These are phyloP conservation scores for Tupiocoris notatus DNA, from an alignment of 2,888 invertebrate genomes.

Conservation along the genomic window DNA sequence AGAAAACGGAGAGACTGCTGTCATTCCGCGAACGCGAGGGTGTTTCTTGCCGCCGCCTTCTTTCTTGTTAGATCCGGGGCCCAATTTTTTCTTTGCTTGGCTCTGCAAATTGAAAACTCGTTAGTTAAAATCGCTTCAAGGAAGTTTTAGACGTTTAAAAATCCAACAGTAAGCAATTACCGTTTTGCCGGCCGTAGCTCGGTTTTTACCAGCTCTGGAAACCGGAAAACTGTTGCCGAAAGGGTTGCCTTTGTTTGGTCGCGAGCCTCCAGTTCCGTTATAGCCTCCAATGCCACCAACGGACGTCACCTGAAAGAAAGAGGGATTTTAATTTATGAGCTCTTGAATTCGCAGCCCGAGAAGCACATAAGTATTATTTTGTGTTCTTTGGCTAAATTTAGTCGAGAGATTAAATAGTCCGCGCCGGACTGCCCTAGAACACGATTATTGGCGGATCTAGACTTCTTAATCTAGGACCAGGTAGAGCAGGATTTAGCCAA, in stretches of 20 bases:
- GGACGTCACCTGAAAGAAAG: conserved; percentile 10
- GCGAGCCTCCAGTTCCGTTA: background rate
- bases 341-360: too few relatives aligned
- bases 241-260: background rate
- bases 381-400: too few relatives aligned
- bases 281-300: conserved; percentile 17
- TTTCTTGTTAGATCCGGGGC: background rate
- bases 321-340: background rate
- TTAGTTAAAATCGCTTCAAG: too few relatives aligned
- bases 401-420: too few relatives aligned
- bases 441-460: too few relatives aligned
- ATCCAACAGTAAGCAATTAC: too few relatives aligned
- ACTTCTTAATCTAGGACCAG: too few relatives aligned
- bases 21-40: conserved; percentile 52
- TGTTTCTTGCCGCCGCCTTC: conserved; percentile 50
- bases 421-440: too few relatives aligned
- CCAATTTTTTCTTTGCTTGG: conserved; percentile 53
- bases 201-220: conserved; percentile 1
- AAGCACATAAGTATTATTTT: too few relatives aligned
- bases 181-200: background rate
- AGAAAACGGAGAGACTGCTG: conserved; percentile 53
- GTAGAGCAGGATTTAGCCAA: too few relatives aligned
- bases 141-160: too few relatives aligned
- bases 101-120: too few relatives aligned
- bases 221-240: background rate